These are phyloP conservation scores for Dicerorhinus sumatrensis DNA, from an alignment of 2,113 vertebrate genomes.

Conservation along the genomic window DNA sequence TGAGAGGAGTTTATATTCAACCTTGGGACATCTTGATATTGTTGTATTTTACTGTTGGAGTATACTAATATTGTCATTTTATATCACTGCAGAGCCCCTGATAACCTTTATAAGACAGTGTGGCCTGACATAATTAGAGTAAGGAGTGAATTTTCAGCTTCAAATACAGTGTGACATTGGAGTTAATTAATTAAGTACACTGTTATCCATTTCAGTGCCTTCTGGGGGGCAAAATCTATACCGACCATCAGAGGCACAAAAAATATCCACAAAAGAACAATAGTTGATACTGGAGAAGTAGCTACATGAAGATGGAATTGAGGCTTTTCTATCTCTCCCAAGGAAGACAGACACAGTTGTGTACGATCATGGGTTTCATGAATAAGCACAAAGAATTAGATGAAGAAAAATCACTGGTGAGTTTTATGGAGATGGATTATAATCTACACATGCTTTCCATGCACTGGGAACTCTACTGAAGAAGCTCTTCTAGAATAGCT, in stretches of 20 bases:
- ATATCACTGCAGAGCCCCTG: background rate
- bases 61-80: slow-evolving; percentile 1
- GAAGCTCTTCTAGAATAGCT: background rate
- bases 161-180: background rate
- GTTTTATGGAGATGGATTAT: background rate
- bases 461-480: background rate
- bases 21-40: background rate
- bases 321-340: background rate
- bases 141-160: slow-evolving; percentile 4
- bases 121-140: background rate
- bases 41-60: background rate
- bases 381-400: background rate
- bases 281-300: background rate
- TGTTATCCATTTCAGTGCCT: background rate
- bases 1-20: background rate
- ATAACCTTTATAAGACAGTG: background rate
- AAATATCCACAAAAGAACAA: background rate
- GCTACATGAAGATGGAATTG: background rate
- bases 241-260: background rate
- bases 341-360: background rate
- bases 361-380: background rate
- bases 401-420: background rate
- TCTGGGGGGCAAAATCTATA: background rate
- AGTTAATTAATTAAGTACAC: background rate
- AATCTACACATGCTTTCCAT: background rate